Base-by-base conservation (phyloP, 1,140 invertebrate species). In the Rhopalosiphum maidis region DNA sequence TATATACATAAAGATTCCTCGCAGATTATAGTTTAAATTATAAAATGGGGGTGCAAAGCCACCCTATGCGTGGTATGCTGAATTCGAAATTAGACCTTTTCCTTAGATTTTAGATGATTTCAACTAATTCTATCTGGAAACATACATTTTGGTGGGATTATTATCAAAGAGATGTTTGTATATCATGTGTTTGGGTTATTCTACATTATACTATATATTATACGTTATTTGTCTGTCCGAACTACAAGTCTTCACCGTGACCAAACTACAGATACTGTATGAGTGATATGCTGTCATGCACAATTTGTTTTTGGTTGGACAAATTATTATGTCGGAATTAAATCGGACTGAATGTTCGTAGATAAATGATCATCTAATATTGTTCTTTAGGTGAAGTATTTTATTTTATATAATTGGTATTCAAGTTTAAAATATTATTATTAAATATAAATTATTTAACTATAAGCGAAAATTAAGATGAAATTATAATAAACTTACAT, bases 151-250 rank as follows among this genome's bases (percentile, higher is more conserved):
- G 30, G 60, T 35, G 60, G 60, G 30, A 77, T 77, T 77, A 77
- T 77, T 77, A 77, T 77, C 60, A 77, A 77, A 77, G 60, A 77
- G 60, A 77, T 77, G 60, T 77, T 77, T 77, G 60, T 77, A n/a
- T n/a, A 77, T n/a, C n/a, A n/a, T 77, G 30, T 77, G 30, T 21
- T 77, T n/a, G 60, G 60, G 60, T 77, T 77, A 77, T 77, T 77
- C 60, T 77, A 77, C 15, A n/a, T 77, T 30, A 60, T 60, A 11
- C 30, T 60, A 60, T 60, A 30, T 9, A 60, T 60, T 77, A 77
- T 77, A 77, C 60, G 30, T 35, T 35, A n/a, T 77, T 77, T 77
- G 60, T 77, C 30, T n/a, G 60, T 18, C 30, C n/a, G 3, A n/a
- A 77, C 60, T 77, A 77, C 30, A 77, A 77, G n/a, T 77, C 60